A percentile compares a stretch with the other conserved stretches of the same genome.
phyloP scores from a whole-genome alignment of 2,888 invertebrate species.

The Apantesis nais region DNA sequence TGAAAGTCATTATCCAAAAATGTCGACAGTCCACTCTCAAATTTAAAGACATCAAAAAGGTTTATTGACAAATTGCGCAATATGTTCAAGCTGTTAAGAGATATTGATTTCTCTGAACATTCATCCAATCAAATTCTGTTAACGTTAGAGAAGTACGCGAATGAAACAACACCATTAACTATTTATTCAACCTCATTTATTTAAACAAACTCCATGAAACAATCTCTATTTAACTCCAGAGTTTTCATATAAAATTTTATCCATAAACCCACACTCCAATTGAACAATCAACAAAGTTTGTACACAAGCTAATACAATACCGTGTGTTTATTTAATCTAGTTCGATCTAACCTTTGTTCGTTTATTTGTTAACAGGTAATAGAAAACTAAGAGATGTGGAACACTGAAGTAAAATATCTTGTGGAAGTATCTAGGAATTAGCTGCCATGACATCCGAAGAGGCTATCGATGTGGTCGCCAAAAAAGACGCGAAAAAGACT shows the following conservation, averaged over 20 bases:
- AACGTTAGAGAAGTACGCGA: background rate
- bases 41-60: background rate
- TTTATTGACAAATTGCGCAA: background rate
- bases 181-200: background rate
- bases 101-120: background rate
- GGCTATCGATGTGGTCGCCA: slow-evolving; percentile 72
- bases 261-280: slow-evolving; percentile 4
- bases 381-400: slow-evolving; percentile 64
- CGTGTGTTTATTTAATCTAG: slow-evolving; percentile 17
- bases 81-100: background rate
- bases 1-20: background rate
- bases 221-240: slow-evolving; percentile 3
- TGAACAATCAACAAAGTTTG: slow-evolving; percentile 14
- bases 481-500: slow-evolving; percentile 72
- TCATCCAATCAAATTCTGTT: background rate
- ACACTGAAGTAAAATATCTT: slow-evolving; percentile 40
- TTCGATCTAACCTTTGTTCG: slow-evolving; percentile 15
- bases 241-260: slow-evolving; percentile 3
- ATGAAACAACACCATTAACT: slow-evolving; percentile 2
- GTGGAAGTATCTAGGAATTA: slow-evolving; percentile 51
- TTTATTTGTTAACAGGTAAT: slow-evolving; percentile 45
- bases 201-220: slow-evolving; percentile 12
- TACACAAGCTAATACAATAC: slow-evolving; percentile 14
- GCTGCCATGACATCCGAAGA: slow-evolving; percentile 81
- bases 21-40: background rate